phyloP scores from a whole-genome alignment of 2,797 vertebrate species.

The Agapornis canus region DNA sequence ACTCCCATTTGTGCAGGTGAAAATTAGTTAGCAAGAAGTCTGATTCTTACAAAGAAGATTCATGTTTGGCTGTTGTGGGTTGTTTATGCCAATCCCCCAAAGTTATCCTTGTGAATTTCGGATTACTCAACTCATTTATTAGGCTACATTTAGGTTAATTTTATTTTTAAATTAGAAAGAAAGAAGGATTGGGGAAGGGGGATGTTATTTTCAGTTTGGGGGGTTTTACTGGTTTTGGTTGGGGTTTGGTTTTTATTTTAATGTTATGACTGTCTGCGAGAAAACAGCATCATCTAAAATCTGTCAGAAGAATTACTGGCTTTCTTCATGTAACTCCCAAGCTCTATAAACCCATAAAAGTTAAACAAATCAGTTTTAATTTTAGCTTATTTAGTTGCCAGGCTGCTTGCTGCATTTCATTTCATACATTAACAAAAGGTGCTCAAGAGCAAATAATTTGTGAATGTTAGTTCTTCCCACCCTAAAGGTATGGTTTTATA shows the following conservation, averaged over 20 bases:
- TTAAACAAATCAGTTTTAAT: background rate
- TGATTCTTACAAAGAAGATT: background rate
- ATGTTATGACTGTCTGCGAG: background rate
- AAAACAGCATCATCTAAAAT: background rate
- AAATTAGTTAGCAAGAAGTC: background rate
- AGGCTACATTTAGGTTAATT: background rate
- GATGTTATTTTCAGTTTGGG: background rate
- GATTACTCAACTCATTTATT: background rate
- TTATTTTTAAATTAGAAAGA: background rate
- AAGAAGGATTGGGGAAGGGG: background rate
- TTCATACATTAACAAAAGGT: constrained; percentile 39
- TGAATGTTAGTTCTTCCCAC: background rate
- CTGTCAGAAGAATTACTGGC: background rate
- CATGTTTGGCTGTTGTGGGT: background rate
- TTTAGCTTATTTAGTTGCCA: background rate
- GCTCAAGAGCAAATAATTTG: constrained; percentile 27
- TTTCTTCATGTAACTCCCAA: background rate
- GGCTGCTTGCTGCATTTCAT: background rate
- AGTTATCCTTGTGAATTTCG: background rate
- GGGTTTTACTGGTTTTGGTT: background rate
- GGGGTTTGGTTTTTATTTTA: background rate
- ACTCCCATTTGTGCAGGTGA: background rate
- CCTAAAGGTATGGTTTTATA: background rate
- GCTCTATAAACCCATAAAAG: background rate
- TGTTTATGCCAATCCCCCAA: background rate